Conservation (phyloP, 1,140 invertebrate genomes). For the Pissodes strobi region DNA sequence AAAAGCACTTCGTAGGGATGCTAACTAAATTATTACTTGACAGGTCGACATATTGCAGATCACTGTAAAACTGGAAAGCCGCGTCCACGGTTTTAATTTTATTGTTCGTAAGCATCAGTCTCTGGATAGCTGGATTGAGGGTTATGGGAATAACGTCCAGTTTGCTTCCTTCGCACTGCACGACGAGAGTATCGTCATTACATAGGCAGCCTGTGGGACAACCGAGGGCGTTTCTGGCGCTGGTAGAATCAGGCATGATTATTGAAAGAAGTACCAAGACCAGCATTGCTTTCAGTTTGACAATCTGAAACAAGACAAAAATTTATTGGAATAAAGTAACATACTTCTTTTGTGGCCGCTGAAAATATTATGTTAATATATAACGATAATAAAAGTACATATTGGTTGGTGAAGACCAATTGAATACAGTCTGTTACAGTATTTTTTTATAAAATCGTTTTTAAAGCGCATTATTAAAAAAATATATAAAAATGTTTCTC, state of each 20-base stretch:
- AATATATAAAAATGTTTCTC: too few relatives aligned
- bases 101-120: slow-evolving; percentile 81
- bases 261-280: neutral
- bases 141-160: slow-evolving; percentile 90
- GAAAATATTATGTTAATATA: too few relatives aligned
- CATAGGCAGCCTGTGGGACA: slow-evolving; percentile 82
- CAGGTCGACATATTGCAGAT: slow-evolving; percentile 80
- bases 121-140: slow-evolving; percentile 84
- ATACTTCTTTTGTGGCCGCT: too few relatives aligned
- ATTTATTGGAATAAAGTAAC: too few relatives aligned
- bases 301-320: neutral
- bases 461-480: too few relatives aligned
- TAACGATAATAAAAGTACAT: too few relatives aligned
- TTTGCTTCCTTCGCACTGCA: slow-evolving; percentile 80
- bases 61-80: slow-evolving; percentile 84
- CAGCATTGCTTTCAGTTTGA: neutral
- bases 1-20: slow-evolving; percentile 76
- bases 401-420: too few relatives aligned
- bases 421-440: too few relatives aligned
- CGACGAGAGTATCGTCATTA: slow-evolving; percentile 86
- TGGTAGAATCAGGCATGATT: neutral
- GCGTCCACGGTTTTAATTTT: slow-evolving; percentile 84
- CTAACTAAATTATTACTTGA: slow-evolving; percentile 81
- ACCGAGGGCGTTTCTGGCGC: slow-evolving; percentile 42
- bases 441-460: too few relatives aligned